Evolutionary conservation across 2,113 vertebrate species (phyloP).

Genomic region (Athene cunicularia): DNA sequence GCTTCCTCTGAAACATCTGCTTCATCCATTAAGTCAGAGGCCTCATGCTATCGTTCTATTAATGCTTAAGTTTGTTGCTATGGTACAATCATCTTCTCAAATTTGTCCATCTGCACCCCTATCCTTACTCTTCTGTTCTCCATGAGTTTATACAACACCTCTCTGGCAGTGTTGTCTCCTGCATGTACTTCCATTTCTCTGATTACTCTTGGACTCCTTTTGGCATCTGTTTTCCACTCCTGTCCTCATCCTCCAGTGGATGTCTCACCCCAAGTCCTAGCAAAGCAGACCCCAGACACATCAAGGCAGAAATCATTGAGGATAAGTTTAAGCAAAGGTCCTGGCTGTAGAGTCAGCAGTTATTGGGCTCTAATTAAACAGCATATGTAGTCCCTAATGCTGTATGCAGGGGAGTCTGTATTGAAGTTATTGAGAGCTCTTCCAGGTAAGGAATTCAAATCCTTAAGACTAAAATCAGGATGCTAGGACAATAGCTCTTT

Average conservation of each 20-base stretch:
- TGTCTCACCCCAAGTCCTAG: not conserved
- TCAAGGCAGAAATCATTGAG: not conserved
- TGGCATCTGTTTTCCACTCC: not conserved
- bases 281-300: not conserved
- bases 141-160: not conserved
- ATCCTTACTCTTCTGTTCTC: not conserved
- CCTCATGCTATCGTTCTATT: not conserved
- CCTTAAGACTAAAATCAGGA: not conserved
- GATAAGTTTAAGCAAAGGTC: not conserved
- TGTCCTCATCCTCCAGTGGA: not conserved
- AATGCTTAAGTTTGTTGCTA: not conserved
- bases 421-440: not conserved
- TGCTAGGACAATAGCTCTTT: not conserved
- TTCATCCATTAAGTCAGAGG: not conserved
- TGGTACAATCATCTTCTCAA: not conserved
- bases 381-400: not conserved
- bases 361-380: not conserved
- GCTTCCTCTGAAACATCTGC: not conserved
- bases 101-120: not conserved
- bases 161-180: not conserved
- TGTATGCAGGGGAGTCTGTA: not conserved
- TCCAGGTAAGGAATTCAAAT: not conserved
- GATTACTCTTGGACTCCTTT: not conserved
- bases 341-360: fast-evolving
- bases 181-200: not conserved